Evolutionary conservation across 1,140 invertebrate genomes (phyloP), one percentile per base, ranked within the genome.

Genomic region (Ditylenchus dipsaci): DNA sequence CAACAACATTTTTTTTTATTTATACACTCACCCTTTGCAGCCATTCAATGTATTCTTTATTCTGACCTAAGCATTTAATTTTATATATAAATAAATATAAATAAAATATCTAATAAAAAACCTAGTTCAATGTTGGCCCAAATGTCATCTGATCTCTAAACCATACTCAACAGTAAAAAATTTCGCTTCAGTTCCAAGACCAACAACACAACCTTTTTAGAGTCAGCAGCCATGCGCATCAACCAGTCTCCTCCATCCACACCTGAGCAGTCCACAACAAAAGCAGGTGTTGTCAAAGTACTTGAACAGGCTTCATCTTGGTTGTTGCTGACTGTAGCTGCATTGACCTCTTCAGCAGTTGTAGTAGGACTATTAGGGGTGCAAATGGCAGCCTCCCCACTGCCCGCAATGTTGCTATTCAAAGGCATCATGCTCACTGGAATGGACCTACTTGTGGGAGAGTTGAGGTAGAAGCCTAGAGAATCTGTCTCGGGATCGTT

Each of bases 1-100:
- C n/a, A n/a, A n/a, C n/a, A 3, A 19, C 49, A 17, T 7, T 3
- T 53, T 53, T 53, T 53, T 21, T 53, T 53, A 15, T 26, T 7
- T 21, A 53, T 53, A 7, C 15, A 15, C 49, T 53, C 49, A 21
- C n/a, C 49, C 49, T 63, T 49, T 72, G 68, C 8, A 75, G 21
- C 73, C 73, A 75, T 17, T 75, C 71, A 42, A 75, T 57, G 29
- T 75, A 67, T 61, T 75, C 69, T 57, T 76, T 49, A 33, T 15
- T 73, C n/a, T 64, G 17, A 38, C 56, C 71, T 57, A 9, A 62
- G 21, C 7, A 5, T 38, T 11, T 11, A 38, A 38, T n/a, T n/a
- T n/a, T 59, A 27, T 59, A 30, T 19, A 21, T n/a, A 23, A 59
- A 57, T 27, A 57, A 57, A 57, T 26, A 5, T 57, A 26, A 17